These are phyloP conservation scores for Pygoscelis adeliae DNA, from an alignment of 2,113 vertebrate genomes.

Conservation along the genomic window DNA sequence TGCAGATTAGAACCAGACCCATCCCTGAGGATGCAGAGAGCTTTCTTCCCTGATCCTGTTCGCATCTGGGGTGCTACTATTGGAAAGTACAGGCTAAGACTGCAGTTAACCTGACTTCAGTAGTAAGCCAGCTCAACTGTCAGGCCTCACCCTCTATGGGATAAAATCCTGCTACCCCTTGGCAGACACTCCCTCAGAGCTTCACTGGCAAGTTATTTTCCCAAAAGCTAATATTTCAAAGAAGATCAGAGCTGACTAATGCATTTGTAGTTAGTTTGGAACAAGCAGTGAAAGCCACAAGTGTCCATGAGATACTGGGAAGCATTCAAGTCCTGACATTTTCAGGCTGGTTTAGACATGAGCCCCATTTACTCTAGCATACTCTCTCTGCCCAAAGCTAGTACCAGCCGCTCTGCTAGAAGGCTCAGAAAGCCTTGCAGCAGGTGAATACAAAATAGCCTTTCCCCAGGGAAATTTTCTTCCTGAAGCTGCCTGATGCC, in stretches of 20 bases:
- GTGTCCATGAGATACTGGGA: not conserved
- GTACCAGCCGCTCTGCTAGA: not conserved
- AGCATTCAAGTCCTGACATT: not conserved
- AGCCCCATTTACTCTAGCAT: not conserved
- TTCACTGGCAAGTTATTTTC: not conserved
- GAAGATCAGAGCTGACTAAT: not conserved
- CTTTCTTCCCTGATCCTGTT: not conserved
- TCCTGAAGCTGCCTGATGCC: conserved; percentile 12
- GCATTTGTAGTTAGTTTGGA: not conserved
- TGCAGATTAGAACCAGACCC: not conserved
- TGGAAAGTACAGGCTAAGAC: not conserved
- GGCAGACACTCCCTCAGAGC: not conserved
- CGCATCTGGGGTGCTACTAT: fast-evolving
- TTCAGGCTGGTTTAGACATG: not conserved
- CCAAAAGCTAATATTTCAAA: not conserved
- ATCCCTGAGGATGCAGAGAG: not conserved
- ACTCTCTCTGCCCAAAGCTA: not conserved
- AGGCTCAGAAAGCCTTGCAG: not conserved
- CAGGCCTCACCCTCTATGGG: not conserved
- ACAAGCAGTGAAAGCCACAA: not conserved
- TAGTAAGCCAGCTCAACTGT: not conserved
- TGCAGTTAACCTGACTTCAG: not conserved
- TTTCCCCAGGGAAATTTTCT: conserved; percentile 8
- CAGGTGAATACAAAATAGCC: not conserved
- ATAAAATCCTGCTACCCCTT: not conserved